phyloP scores from a whole-genome alignment of 2,888 invertebrate species.

The Dryocosmus kuriphilus region DNA sequence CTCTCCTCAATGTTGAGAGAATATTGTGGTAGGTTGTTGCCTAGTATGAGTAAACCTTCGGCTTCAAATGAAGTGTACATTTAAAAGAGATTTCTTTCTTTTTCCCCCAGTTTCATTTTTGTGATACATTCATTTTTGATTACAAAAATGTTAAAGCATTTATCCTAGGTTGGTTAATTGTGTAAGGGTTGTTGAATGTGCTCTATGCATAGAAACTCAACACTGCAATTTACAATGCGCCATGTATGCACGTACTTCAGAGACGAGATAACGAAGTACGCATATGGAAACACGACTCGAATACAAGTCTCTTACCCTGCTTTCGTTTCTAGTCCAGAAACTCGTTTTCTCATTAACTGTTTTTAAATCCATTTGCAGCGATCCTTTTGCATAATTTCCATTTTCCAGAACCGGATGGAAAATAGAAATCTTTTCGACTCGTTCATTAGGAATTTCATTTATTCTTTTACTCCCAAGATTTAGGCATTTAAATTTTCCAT shows the following conservation, averaged over 20 bases:
- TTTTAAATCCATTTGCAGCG: slow-evolving; percentile 31
- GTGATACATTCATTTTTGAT: not conserved
- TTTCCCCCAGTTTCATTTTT: not conserved
- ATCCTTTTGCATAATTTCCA: slow-evolving; percentile 7
- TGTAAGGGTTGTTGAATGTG: not conserved
- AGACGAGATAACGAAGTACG: slow-evolving; percentile 62
- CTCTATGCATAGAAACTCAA: not conserved
- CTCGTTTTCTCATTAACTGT: slow-evolving; percentile 53
- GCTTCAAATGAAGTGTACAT: not conserved
- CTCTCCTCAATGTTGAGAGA: not conserved
- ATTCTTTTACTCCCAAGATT: not conserved
- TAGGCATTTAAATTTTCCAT: not conserved
- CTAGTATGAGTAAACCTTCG: not conserved
- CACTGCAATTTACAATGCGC: slow-evolving; percentile 1
- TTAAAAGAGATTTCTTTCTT: not conserved
- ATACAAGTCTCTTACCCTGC: slow-evolving; percentile 56
- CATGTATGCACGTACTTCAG: slow-evolving; percentile 39
- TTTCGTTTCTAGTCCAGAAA: slow-evolving; percentile 57
- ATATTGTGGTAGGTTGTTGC: not conserved
- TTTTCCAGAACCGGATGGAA: slow-evolving; percentile 32
- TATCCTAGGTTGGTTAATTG: not conserved
- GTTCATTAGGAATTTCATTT: slow-evolving; percentile 13
- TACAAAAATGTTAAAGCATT: not conserved
- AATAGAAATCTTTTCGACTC: slow-evolving; percentile 40
- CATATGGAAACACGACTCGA: slow-evolving; percentile 63